phyloP scores from a whole-genome alignment of 2,113 vertebrate species.

The Passer montanus region DNA sequence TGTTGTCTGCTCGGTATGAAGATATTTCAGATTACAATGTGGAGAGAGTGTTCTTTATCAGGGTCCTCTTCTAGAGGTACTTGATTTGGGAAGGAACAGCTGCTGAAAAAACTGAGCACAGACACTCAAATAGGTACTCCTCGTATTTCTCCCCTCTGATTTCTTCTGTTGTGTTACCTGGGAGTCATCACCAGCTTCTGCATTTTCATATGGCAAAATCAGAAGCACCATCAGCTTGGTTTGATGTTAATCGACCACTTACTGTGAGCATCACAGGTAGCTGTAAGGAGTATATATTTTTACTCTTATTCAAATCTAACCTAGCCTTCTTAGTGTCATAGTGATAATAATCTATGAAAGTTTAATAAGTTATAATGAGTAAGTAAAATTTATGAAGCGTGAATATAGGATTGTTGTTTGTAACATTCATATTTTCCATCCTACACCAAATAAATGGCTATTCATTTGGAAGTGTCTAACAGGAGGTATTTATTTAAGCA shows the following conservation, averaged over 20 bases:
- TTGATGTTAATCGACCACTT: not conserved
- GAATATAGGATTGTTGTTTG: not conserved
- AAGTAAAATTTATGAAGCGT: not conserved
- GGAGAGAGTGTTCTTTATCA: not conserved
- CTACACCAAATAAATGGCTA: not conserved
- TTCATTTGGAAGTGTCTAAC: conserved; percentile 15
- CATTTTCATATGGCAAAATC: not conserved
- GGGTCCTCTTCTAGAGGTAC: not conserved
- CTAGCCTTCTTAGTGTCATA: not conserved
- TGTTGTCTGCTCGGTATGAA: not conserved
- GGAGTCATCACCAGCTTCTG: not conserved
- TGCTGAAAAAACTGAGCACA: not conserved
- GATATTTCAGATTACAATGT: not conserved
- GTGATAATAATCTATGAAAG: conserved; percentile 3
- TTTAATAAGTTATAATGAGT: not conserved
- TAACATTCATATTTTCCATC: not conserved
- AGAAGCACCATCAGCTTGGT: not conserved
- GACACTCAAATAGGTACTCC: not conserved
- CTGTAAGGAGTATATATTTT: not conserved
- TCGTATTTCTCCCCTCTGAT: not conserved
- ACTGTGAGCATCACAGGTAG: not conserved
- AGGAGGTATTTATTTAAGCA: not conserved
- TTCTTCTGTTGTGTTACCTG: not conserved
- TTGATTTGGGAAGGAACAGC: not conserved
- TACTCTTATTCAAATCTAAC: not conserved